Evolutionary conservation across 2,888 invertebrate species (phyloP), one percentile per base, ranked within the genome.

Genomic region (Drosophila vallismaia): DNA sequence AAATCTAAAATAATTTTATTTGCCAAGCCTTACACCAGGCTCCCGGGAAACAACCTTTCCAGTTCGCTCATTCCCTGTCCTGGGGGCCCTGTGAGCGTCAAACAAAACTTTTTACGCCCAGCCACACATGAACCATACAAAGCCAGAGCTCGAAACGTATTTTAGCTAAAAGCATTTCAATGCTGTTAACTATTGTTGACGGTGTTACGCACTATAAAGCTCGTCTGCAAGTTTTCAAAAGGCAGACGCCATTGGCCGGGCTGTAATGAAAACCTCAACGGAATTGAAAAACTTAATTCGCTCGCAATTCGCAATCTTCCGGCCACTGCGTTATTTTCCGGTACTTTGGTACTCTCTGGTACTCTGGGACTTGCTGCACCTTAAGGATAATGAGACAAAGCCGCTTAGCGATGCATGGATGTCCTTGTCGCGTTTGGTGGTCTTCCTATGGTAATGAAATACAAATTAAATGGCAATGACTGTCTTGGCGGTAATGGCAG

Each of bases 81-180:
- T 36, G 36, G 9, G 9, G 14, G 19, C 36, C 44, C 44, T 44
- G 7, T 4, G 44, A 44, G 44, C 4, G 51, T 14, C 26, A 50
- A 59, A 59, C 29, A 59, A 66, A 67, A 73, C 55, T 85, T 77
- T 79, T 67, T 63, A 58, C 66, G 71, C 67, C 67, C 48, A 64
- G 50, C 19, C 50, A 66, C 60, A 19, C 40, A 60, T 6, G 36
- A 36, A 36, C 12, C 36, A 5, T 36, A n/a, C 60, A 58, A 19
- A 19, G 46, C 49, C 51, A 33, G 4, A 62, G 68, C 63, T 68
- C 58, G 48, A 49, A 55, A 52, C 57, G 64, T 71, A 72, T 75
- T 82, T 80, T 57, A 66, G 80, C 75, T 88, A 83, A 84, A 86
- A 84, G 88, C 80, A 73, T 86, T 84, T 76, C 80, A 83, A 71